Evolutionary conservation across 2,888 invertebrate species (phyloP).

Genomic region (Agrochola lychnidis): DNA sequence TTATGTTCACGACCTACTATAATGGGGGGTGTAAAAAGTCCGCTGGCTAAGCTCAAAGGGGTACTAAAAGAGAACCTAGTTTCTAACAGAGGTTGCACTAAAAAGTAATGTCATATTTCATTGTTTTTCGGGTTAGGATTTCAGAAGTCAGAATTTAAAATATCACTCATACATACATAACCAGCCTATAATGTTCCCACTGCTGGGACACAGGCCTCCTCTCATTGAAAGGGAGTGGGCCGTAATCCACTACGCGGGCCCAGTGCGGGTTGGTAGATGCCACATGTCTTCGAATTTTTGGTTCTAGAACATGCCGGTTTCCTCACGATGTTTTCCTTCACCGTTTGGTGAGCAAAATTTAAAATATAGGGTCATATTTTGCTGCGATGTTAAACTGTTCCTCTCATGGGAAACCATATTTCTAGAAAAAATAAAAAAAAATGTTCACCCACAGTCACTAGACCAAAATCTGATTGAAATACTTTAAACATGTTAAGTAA

Average conservation of each 20-base stretch:
- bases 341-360: too few relatives aligned
- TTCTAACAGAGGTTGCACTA: slow-evolving; percentile 42
- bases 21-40: slow-evolving; percentile 72
- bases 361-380: too few relatives aligned
- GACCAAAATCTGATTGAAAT: not conserved
- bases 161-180: too few relatives aligned
- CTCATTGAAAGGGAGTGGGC: too few relatives aligned
- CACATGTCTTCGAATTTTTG: too few relatives aligned
- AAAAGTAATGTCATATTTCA: slow-evolving; percentile 45
- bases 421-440: not conserved
- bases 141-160: not conserved
- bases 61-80: slow-evolving; percentile 72
- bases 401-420: not conserved
- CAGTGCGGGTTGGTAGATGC: too few relatives aligned
- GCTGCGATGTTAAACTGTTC: not conserved
- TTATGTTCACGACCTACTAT: slow-evolving; percentile 77
- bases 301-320: too few relatives aligned
- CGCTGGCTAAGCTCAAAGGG: slow-evolving; percentile 80
- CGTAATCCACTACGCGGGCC: too few relatives aligned
- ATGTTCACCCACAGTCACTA: too few relatives aligned
- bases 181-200: too few relatives aligned
- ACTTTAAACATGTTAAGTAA: not conserved
- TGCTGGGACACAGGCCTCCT: too few relatives aligned
- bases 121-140: slow-evolving; percentile 22
- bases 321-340: too few relatives aligned